Base-by-base conservation (phyloP, 2,888 invertebrate genomes). In the Hipparchia semele region DNA sequence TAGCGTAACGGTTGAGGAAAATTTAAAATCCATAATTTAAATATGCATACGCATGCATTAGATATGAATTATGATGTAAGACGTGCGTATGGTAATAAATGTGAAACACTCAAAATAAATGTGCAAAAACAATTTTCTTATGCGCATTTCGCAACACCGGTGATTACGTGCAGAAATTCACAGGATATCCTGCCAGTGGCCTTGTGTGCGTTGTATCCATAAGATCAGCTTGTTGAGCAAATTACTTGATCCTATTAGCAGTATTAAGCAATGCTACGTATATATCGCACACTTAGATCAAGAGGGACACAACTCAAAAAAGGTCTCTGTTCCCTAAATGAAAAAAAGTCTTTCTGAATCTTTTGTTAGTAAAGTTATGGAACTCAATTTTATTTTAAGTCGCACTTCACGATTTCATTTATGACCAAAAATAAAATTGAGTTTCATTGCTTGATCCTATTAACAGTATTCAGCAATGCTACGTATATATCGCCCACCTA, bases 81-180 rank as follows among this genome's bases (percentile, higher is more conserved):
- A 13, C 61, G 12, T 45, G 61, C 49, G 49, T 62, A 62, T 62
- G 7, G 10, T 10, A 6, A 64, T 49, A 64, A 49, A 64, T 49
- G 64, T 62, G 9, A 62, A 64, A 51, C 49, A 64, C 13, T 10
- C 64, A 64, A 49, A 49, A 64, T 23, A 23, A 65, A 33, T 53
- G 65, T 65, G 6, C 12, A 53, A 12, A 39, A 23, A 51, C 53
- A 53, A 12, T 65, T 53, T 51, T 65, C 51, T 65, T 53, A 65
- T 12, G 53, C 10, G 23, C 7, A 33, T 65, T 65, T 53, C 12
- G 65, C 53, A 65, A 65, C 65, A 6, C 53, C 53, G 65, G 65
- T 65, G 51, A 65, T 65, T 65, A 65, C 53, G 13, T 49, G 23
- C 64, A 53, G 53, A 65, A 65, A 65, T 53, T 65, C 65, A 53